Conservation (phyloP, 1,140 invertebrate genomes). For the Aphidius gifuensis region DNA sequence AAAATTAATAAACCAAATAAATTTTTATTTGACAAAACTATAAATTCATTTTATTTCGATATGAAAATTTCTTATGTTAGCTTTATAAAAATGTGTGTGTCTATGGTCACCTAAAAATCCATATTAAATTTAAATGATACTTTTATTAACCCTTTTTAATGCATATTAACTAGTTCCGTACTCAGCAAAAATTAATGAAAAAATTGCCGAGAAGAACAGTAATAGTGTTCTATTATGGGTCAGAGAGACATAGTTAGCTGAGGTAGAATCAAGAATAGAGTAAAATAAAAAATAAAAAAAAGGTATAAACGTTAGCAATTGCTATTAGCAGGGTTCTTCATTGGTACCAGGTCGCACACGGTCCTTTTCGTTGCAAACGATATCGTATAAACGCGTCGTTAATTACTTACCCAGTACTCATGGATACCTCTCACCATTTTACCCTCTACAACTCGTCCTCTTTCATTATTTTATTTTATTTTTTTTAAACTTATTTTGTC, state of each 20-base stretch:
- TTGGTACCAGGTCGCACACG: slow-evolving; percentile 36
- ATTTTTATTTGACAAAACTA: too few species aligned
- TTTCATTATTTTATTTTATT: slow-evolving; percentile 3
- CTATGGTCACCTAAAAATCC: slow-evolving; percentile 5
- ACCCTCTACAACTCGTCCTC: slow-evolving; percentile 24
- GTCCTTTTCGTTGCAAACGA: slow-evolving; percentile 28
- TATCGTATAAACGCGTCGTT: slow-evolving; percentile 51
- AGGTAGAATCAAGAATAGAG: slow-evolving; percentile 25
- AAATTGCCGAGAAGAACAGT: slow-evolving; percentile 35
- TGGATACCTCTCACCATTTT: slow-evolving; percentile 30
- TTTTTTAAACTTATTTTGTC: slow-evolving; percentile 2
- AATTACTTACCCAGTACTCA: slow-evolving; percentile 52
- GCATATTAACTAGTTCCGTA: slow-evolving; percentile 50
- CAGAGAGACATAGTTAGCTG: slow-evolving; percentile 42
- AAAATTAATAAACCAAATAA: too few species aligned
- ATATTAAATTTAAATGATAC: slow-evolving; percentile 35
- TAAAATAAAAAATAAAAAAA: slow-evolving; percentile 9
- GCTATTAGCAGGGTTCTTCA: slow-evolving; percentile 52
- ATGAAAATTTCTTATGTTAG: too few species aligned
- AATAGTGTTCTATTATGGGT: slow-evolving; percentile 21
- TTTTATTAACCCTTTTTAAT: slow-evolving; percentile 44
- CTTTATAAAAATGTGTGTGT: too few species aligned
- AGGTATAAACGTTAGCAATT: slow-evolving; percentile 43
- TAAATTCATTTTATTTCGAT: too few species aligned
- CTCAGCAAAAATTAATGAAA: slow-evolving; percentile 54